Evolutionary conservation across 1,140 invertebrate genomes (phyloP).

Genomic region (Acromyrmex heyeri): DNA sequence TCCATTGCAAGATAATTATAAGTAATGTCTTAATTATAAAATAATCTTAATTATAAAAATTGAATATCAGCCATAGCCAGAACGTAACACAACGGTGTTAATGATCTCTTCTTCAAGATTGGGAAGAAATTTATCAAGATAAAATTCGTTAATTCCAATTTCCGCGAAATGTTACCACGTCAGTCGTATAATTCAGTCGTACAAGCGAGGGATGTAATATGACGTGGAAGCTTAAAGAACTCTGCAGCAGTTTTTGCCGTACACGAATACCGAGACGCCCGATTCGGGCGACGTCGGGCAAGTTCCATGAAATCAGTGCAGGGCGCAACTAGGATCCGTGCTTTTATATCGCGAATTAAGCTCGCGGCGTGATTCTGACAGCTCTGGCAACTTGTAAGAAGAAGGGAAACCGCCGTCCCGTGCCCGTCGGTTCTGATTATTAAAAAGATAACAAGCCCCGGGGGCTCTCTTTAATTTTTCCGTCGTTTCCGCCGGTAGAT

Average conservation of each 20-base stretch:
- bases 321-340: slow-evolving; percentile 69
- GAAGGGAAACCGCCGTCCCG: slow-evolving; percentile 69
- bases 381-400: slow-evolving; percentile 72
- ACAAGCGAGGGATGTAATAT: neutral
- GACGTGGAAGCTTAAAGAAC: slow-evolving; percentile 2
- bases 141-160: neutral
- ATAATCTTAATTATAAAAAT: too few species aligned
- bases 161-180: neutral
- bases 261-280: slow-evolving; percentile 18
- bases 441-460: slow-evolving; percentile 84
- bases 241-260: slow-evolving; percentile 19
- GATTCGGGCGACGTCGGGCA: slow-evolving; percentile 59
- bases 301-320: slow-evolving; percentile 74
- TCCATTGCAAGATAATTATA: too few species aligned
- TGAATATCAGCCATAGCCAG: neutral
- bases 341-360: slow-evolving; percentile 83
- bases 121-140: neutral
- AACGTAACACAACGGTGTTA: neutral
- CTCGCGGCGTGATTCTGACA: slow-evolving; percentile 83
- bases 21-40: too few species aligned
- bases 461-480: slow-evolving; percentile 80
- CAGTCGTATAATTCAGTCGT: neutral
- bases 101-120: neutral
- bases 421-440: slow-evolving; percentile 83
- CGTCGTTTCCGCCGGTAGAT: slow-evolving; percentile 64